phyloP scores from a whole-genome alignment of 2,113 vertebrate species.

The Synodontis membranacea region DNA sequence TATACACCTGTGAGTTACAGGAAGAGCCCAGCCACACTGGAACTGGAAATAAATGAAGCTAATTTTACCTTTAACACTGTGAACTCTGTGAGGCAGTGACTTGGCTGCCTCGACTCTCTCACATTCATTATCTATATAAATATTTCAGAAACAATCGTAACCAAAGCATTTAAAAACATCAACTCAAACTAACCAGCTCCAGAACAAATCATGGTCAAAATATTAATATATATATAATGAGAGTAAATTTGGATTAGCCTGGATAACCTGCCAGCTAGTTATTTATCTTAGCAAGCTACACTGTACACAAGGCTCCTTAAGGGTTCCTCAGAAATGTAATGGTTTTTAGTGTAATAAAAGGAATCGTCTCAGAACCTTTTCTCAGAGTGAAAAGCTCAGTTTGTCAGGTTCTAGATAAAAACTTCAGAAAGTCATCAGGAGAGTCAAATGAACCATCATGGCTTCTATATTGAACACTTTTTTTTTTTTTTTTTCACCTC shows the following conservation, averaged over 20 bases:
- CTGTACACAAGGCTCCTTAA: not conserved
- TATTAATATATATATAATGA: not conserved
- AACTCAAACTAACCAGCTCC: not conserved
- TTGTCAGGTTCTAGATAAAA: not conserved
- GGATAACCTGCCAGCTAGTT: not conserved
- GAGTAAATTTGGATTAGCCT: not conserved
- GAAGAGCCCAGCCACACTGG: not conserved
- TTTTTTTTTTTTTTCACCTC: not conserved
- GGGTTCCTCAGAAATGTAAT: not conserved
- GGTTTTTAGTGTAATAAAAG: not conserved
- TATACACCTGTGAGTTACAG: not conserved
- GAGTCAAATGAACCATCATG: not conserved
- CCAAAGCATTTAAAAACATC: not conserved
- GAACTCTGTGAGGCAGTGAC: not conserved
- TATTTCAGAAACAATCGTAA: not conserved
- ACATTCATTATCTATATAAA: not conserved
- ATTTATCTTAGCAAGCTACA: not conserved
- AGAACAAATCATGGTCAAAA: not conserved
- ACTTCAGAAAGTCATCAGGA: not conserved
- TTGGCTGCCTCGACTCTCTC: not conserved
- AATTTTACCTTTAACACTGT: not conserved
- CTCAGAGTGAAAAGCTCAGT: not conserved
- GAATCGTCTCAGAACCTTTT: not conserved
- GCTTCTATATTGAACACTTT: not conserved
- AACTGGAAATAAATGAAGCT: constrained; percentile 5